Percentiles rank a stretch among this genome's conserved stretches.
These are phyloP conservation scores for Rhynchophorus ferrugineus DNA, from an alignment of 1,140 invertebrate species.

Conservation along the genomic window DNA sequence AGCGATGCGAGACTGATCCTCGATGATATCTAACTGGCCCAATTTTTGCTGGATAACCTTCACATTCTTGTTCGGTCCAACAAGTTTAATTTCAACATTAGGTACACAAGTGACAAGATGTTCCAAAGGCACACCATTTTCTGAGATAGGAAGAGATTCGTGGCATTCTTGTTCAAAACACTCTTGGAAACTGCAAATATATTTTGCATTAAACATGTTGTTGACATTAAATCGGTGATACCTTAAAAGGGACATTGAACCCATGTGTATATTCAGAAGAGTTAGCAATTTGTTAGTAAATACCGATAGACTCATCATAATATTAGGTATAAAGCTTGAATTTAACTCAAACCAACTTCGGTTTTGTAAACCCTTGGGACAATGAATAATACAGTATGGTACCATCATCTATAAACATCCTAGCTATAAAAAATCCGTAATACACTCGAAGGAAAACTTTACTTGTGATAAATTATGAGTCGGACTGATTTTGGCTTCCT, in stretches of 20 bases:
- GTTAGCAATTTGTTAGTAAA: constrained; percentile 55
- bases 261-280: constrained; percentile 57
- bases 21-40: constrained; percentile 13
- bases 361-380: constrained; percentile 40
- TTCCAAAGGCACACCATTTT: constrained; percentile 72
- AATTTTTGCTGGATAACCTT: constrained; percentile 39
- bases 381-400: constrained; percentile 58
- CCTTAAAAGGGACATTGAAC: constrained; percentile 64
- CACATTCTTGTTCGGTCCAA: constrained; percentile 34
- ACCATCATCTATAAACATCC: constrained; percentile 47
- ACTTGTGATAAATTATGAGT: constrained; percentile 42
- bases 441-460: neutral
- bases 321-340: constrained; percentile 60
- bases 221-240: no score
- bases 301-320: constrained; percentile 55
- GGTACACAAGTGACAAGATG: constrained; percentile 77
- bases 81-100: constrained; percentile 51
- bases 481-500: constrained; percentile 48
- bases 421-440: neutral
- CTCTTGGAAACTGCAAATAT: constrained; percentile 60
- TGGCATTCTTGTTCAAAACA: constrained; percentile 71
- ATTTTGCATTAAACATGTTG: no score
- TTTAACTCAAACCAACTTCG: constrained; percentile 65
- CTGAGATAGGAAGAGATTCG: constrained; percentile 45
- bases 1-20: constrained; percentile 39